These are phyloP conservation scores for Lepisosteus oculatus DNA, from an alignment of 2,113 vertebrate genomes.

Conservation along the genomic window DNA sequence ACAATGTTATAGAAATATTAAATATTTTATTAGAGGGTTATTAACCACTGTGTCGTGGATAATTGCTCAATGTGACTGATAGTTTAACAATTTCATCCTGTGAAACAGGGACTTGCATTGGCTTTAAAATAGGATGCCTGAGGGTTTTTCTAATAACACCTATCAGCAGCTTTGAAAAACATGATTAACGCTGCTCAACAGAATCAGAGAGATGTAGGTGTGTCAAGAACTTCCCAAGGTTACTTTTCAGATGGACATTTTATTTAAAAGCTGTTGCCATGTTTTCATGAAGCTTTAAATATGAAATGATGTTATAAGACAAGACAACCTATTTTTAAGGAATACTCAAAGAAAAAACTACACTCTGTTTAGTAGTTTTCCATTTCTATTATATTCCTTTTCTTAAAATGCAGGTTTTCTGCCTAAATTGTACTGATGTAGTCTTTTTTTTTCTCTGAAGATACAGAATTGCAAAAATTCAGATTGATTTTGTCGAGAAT, in stretches of 20 bases:
- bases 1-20: not conserved
- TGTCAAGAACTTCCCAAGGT: conserved; percentile 2
- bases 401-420: too few relatives aligned
- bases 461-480: too few relatives aligned
- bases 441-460: too few relatives aligned
- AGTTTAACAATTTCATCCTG: not conserved
- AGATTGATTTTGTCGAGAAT: too few relatives aligned
- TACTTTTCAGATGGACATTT: not conserved
- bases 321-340: too few relatives aligned
- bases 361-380: too few relatives aligned
- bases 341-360: too few relatives aligned
- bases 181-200: conserved; percentile 12
- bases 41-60: not conserved
- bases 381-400: too few relatives aligned
- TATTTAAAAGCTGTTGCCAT: too few relatives aligned
- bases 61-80: not conserved
- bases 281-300: too few relatives aligned
- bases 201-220: not conserved
- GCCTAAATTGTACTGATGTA: too few relatives aligned
- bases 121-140: conserved; percentile 2
- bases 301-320: too few relatives aligned
- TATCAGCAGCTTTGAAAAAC: conserved; percentile 18
- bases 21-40: not conserved
- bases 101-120: not conserved
- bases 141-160: conserved; percentile 14